These are phyloP conservation scores for Anguilla obscura DNA, from an alignment of 2,797 vertebrate species.

Conservation along the genomic window DNA sequence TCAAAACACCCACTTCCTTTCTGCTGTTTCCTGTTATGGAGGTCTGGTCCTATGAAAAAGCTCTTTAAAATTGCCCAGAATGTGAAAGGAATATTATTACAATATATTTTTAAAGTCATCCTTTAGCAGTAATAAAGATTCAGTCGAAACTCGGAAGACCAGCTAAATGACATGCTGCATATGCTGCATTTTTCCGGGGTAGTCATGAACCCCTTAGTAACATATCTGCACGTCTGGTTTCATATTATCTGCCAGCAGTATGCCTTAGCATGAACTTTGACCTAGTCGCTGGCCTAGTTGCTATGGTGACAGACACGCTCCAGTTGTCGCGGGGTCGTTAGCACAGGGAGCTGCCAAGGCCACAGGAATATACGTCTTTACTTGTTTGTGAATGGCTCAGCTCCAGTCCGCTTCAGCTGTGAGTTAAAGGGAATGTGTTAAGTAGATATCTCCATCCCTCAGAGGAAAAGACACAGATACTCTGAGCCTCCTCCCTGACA, in stretches of 20 bases:
- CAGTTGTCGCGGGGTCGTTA: neutral
- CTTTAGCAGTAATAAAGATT: neutral
- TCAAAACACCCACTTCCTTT: neutral
- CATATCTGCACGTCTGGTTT: neutral
- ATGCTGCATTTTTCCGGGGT: neutral
- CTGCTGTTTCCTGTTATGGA: neutral
- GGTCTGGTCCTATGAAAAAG: neutral
- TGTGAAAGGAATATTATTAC: neutral
- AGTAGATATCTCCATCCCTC: neutral
- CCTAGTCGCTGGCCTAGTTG: slow-evolving; percentile 10
- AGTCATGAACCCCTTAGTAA: neutral
- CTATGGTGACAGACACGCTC: slow-evolving; percentile 4
- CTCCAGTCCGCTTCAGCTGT: neutral
- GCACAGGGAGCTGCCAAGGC: neutral
- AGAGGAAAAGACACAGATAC: neutral
- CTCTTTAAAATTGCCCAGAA: neutral
- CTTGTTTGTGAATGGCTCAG: neutral
- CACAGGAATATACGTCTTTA: neutral
- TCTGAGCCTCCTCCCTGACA: neutral
- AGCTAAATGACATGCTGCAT: neutral
- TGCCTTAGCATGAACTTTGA: slow-evolving; percentile 11
- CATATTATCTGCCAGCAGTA: neutral
- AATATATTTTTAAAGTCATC: neutral
- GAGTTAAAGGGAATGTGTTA: neutral
- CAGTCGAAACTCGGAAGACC: neutral